phyloP scores from a whole-genome alignment of 2,888 invertebrate species.

The Notodromas monacha region DNA sequence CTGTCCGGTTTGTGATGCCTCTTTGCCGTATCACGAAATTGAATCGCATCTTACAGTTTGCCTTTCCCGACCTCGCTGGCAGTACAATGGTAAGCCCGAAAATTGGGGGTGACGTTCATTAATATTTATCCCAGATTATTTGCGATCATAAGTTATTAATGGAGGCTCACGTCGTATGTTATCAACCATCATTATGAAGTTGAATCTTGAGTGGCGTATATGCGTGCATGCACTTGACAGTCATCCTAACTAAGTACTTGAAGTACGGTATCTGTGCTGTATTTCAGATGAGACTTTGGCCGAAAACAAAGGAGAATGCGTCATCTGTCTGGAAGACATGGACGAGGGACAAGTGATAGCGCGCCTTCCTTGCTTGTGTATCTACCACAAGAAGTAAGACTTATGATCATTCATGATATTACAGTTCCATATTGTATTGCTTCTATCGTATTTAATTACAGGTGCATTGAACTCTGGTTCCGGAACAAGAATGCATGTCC shows the following conservation, averaged over 20 bases:
- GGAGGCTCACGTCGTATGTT: too few species aligned
- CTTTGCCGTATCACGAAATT: conserved; percentile 87
- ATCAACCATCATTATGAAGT: too few species aligned
- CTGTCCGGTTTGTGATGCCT: conserved; percentile 95
- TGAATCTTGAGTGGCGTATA: too few species aligned
- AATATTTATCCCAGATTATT: too few species aligned
- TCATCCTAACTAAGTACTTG: too few species aligned
- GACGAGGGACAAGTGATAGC: conserved; percentile 83
- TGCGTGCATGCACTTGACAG: too few species aligned
- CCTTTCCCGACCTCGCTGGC: conserved; percentile 90
- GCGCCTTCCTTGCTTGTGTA: conserved; percentile 91
- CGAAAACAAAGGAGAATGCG: conserved; percentile 91
- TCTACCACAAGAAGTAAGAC: conserved; percentile 81
- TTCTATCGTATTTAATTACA: too few species aligned
- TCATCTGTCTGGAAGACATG: conserved; percentile 91
- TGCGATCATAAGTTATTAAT: too few species aligned
- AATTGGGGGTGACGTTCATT: too few species aligned
- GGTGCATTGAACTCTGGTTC: not conserved
- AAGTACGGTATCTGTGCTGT: too few species aligned
- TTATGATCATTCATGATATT: too few species aligned
- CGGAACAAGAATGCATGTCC: not conserved
- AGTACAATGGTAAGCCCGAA: conserved; percentile 58
- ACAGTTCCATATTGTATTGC: too few species aligned
- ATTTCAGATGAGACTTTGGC: conserved; percentile 76
- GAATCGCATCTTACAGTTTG: conserved; percentile 98